phyloP scores from a whole-genome alignment of 2,888 invertebrate species.

The Nemapogon koenigi region DNA sequence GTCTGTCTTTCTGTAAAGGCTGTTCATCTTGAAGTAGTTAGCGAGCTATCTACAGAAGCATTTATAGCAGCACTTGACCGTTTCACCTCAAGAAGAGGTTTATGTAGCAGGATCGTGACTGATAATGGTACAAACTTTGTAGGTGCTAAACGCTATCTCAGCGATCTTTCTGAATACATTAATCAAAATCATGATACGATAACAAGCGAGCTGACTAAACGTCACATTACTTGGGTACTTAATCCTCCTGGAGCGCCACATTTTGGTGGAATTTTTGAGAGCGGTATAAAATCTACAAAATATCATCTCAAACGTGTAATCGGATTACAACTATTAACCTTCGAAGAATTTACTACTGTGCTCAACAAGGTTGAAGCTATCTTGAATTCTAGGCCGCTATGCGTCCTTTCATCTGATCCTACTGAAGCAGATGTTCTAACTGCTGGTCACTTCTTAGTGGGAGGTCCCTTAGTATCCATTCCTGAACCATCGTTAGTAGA shows the following conservation, averaged over 20 bases:
- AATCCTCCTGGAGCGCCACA: conserved; percentile 21
- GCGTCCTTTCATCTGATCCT: conserved; percentile 11
- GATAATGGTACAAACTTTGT: conserved; percentile 23
- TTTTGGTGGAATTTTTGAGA: conserved; percentile 24
- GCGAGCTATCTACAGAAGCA: conserved; percentile 17
- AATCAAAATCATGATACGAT: not conserved
- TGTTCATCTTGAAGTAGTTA: conserved; percentile 19
- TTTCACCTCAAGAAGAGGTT: conserved; percentile 14
- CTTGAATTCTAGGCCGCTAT: conserved; percentile 20
- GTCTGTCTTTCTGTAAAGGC: conserved; percentile 19
- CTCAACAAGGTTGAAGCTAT: conserved; percentile 18
- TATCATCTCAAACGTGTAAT: conserved; percentile 19
- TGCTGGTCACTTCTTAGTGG: conserved; percentile 17
- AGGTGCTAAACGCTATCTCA: conserved; percentile 18
- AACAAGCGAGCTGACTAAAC: conserved; percentile 12
- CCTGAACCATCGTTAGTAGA: conserved; percentile 8
- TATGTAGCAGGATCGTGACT: conserved; percentile 16
- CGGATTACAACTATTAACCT: conserved; percentile 16
- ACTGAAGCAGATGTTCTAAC: conserved; percentile 13
- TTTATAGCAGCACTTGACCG: conserved; percentile 15
- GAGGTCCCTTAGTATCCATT: conserved; percentile 13
- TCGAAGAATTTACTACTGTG: conserved; percentile 19
- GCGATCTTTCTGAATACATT: conserved; percentile 11
- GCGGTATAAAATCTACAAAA: conserved; percentile 21
- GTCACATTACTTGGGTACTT: conserved; percentile 21